Conservation (phyloP, 2,888 invertebrate species). For the Balanococcus diminutus region DNA sequence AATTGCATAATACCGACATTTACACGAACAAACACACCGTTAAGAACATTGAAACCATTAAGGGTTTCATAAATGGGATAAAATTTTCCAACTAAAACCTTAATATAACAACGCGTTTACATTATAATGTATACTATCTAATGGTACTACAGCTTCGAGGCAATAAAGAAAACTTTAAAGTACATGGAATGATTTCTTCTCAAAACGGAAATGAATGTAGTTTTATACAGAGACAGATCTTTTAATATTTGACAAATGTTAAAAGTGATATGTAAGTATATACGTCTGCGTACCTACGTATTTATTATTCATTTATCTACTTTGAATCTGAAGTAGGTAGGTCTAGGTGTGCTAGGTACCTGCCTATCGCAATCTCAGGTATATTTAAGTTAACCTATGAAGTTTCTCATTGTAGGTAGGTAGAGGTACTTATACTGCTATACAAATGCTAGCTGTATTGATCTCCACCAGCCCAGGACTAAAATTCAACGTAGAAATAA, state of each 20-base stretch:
- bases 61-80: background rate
- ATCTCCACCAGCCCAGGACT: background rate
- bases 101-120: background rate
- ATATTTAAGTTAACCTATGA: background rate
- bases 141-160: background rate
- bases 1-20: constrained; percentile 19
- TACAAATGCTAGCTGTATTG: background rate
- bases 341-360: too few species aligned
- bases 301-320: too few species aligned
- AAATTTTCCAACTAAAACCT: constrained; percentile 8
- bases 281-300: too few species aligned
- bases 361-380: background rate
- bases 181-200: background rate
- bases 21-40: background rate
- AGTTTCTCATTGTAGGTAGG: too few species aligned
- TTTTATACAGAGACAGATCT: background rate
- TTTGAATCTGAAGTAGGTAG: background rate
- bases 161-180: constrained; percentile 8
- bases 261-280: background rate
- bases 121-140: background rate
- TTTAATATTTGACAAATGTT: background rate
- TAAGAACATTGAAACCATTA: background rate
- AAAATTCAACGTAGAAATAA: background rate
- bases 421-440: too few species aligned
- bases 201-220: background rate